These are phyloP conservation scores for Acronicta aceris DNA, from an alignment of 2,888 invertebrate genomes.

Conservation along the genomic window DNA sequence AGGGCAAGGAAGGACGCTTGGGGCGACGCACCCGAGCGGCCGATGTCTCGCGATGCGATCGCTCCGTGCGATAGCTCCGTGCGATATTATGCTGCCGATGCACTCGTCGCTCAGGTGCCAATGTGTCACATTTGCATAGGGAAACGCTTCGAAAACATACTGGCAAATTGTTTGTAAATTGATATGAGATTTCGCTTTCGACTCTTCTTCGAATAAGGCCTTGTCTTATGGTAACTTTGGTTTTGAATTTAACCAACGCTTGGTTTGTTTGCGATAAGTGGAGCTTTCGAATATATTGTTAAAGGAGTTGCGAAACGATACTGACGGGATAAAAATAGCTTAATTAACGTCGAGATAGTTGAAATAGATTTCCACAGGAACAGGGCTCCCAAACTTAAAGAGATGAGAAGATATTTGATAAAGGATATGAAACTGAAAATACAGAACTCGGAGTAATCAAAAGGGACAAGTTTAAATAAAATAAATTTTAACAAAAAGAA, in stretches of 20 bases:
- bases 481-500: too few species aligned
- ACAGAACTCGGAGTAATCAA: not conserved
- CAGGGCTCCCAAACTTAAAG: too few species aligned
- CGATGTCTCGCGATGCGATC: slow-evolving; percentile 50
- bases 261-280: too few species aligned
- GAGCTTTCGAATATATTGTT: too few species aligned
- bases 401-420: not conserved
- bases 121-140: slow-evolving; percentile 56
- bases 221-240: not conserved
- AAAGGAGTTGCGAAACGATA: not conserved
- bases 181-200: slow-evolving; percentile 20
- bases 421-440: not conserved
- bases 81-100: slow-evolving; percentile 51
- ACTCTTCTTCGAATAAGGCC: slow-evolving; percentile 21
- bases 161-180: slow-evolving; percentile 31
- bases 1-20: slow-evolving; percentile 82
- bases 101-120: slow-evolving; percentile 57
- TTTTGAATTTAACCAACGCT: too few species aligned
- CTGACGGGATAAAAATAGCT: not conserved
- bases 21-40: slow-evolving; percentile 76
- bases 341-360: too few species aligned
- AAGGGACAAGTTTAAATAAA: not conserved
- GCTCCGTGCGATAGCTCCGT: slow-evolving; percentile 47
- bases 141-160: slow-evolving; percentile 32
- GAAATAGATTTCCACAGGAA: too few species aligned